Evolutionary conservation across 2,113 vertebrate species (phyloP).

Genomic region (Megaleporinus macrocephalus): DNA sequence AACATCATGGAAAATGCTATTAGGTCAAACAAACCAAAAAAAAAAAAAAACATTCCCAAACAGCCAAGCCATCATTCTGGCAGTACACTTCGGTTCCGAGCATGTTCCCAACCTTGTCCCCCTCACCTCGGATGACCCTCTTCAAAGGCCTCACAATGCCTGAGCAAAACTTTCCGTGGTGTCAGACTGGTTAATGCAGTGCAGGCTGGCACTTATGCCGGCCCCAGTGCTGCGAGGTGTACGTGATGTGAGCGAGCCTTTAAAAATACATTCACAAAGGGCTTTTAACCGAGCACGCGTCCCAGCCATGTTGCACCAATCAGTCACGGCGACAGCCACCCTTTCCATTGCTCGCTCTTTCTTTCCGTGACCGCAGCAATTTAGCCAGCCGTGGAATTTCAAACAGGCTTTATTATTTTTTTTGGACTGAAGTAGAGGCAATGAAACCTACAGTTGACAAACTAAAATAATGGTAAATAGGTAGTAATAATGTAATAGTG

Average conservation of each 20-base stretch:
- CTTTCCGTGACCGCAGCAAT: background rate
- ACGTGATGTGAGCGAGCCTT: constrained; percentile 39
- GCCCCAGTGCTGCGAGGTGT: constrained; percentile 10
- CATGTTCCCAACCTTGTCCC: constrained; percentile 18
- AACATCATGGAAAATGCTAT: background rate
- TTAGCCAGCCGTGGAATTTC: background rate
- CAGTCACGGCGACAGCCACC: constrained; percentile 1
- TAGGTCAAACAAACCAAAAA: background rate
- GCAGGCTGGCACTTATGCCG: constrained; percentile 26
- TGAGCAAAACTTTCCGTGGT: constrained; percentile 62
- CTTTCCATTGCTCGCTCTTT: background rate
- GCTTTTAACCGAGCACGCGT: constrained; percentile 57
- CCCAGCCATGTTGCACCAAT: constrained; percentile 18
- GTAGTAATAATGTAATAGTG: too few relatives aligned
- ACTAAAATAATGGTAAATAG: too few relatives aligned
- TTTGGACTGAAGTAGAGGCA: too few relatives aligned
- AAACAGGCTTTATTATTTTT: too few relatives aligned
- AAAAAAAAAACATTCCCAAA: background rate
- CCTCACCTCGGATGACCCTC: constrained; percentile 40
- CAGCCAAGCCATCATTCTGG: background rate
- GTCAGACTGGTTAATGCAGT: constrained; percentile 55
- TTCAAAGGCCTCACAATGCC: constrained; percentile 54
- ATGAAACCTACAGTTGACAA: too few relatives aligned
- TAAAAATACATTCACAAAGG: constrained; percentile 58
- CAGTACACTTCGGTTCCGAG: background rate